Percentiles rank a stretch among this genome's conserved stretches.
These are phyloP conservation scores for Diarsia mendica DNA, from an alignment of 2,888 invertebrate species.

Conservation along the genomic window DNA sequence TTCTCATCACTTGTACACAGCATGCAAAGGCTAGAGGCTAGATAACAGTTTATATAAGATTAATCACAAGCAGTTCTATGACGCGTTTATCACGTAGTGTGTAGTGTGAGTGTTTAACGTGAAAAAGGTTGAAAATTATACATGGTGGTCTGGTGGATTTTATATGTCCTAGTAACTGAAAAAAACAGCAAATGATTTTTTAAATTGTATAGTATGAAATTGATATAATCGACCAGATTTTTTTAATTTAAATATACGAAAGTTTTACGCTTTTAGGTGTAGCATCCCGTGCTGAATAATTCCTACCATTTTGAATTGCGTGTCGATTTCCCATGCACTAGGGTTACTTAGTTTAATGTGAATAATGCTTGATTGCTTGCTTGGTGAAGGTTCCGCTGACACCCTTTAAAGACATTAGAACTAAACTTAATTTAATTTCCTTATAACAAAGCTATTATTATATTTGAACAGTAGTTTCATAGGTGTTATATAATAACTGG, in stretches of 20 bases:
- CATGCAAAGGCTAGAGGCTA: background rate
- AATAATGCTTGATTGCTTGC: too few relatives aligned
- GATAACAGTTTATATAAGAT: background rate
- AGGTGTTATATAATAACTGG: conserved; percentile 9
- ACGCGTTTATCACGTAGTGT: background rate
- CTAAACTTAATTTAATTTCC: background rate
- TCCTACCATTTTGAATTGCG: background rate
- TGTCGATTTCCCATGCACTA: background rate
- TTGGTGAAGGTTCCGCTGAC: too few relatives aligned
- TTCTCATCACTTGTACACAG: background rate
- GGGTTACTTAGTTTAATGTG: too few relatives aligned
- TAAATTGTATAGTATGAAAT: too few relatives aligned
- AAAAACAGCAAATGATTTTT: too few relatives aligned
- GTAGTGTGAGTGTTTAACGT: background rate
- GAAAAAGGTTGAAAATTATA: background rate
- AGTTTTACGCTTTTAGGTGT: background rate
- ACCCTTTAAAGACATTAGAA: background rate
- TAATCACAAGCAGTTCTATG: background rate
- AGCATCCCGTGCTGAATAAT: background rate
- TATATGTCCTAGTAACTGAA: background rate
- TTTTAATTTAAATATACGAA: background rate
- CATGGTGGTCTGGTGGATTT: background rate
- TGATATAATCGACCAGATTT: too few relatives aligned
- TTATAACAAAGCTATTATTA: too few relatives aligned
- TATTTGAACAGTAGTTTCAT: background rate